Evolutionary conservation across 2,888 invertebrate species (phyloP), one percentile per base, ranked within the genome.

Genomic region (Autographa gamma): DNA sequence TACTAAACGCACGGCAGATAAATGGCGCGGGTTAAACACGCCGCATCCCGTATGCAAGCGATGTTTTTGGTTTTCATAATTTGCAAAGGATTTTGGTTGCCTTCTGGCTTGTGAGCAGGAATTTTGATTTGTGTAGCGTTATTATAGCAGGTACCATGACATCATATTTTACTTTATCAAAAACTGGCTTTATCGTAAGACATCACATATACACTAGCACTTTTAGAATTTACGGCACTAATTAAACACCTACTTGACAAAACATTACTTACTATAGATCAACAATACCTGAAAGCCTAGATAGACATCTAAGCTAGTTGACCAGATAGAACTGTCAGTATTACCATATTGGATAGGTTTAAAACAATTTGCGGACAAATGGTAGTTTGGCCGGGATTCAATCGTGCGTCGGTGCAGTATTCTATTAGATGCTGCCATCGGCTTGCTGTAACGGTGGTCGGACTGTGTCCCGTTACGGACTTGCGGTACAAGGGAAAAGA

Each of bases 1-100:
- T 79, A 82, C 72, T 70, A 75, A 80, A 65, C 80, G 68, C 65
- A 71, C 25, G 73, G 52, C 75, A 69, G 81, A 81, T 82, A 82
- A 78, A 86, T 82, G 75, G 73, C 66, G 63, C 76, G 75, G 69
- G 52, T 70, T 76, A 69, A 79, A 73, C 72, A 69, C 64, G 68
- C 69, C 70, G 69, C 70, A 69, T 63, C 66, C 72, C 69, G 72
- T 74, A 80, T 81, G 77, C 63, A 63, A 66, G 65, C 67, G 63
- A 77, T 71, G 67, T 71, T 77, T 80, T 54, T 67, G 63, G 65
- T 67, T 81, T 77, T 77, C 73, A 80, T 72, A 77, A 80, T 67
- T 76, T 54, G 77, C 8, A 77, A 72, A 77, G 77, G 72, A 67
- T 60, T 62, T 63, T 65, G 43, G 73, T 81, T 66, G 77, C 52